Evolutionary conservation across 2,888 invertebrate genomes (phyloP).

Genomic region (Acheta domesticus): DNA sequence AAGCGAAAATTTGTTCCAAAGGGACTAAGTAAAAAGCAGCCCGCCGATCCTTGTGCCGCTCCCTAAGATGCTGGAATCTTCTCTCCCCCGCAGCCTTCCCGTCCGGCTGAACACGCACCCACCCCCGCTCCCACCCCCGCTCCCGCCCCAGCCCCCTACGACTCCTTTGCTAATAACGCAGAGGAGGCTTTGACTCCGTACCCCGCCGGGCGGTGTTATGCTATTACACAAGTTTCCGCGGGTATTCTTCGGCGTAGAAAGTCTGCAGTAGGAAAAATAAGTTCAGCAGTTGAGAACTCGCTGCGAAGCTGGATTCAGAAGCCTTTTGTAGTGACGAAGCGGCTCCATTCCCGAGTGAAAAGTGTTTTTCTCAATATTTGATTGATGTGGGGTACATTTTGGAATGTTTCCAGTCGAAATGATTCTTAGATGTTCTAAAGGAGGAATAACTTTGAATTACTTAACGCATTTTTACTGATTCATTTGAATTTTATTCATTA

Average conservation of each 20-base stretch:
- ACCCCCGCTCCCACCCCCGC: too few relatives aligned
- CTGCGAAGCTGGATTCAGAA: not conserved
- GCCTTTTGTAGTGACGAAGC: not conserved
- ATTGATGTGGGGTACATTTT: not conserved
- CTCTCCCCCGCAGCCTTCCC: not conserved
- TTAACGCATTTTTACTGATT: too few relatives aligned
- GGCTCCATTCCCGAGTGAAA: not conserved
- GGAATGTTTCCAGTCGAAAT: too few relatives aligned
- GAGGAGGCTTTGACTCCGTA: not conserved
- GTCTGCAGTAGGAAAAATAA: not conserved
- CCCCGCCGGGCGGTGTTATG: not conserved
- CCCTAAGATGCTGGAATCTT: not conserved
- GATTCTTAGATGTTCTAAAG: too few relatives aligned
- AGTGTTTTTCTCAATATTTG: not conserved
- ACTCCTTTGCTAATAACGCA: not conserved
- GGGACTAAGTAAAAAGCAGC: not conserved
- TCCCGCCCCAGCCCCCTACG: not conserved
- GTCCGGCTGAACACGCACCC: not conserved
- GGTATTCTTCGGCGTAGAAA: not conserved
- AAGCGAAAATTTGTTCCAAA: conserved; percentile 1
- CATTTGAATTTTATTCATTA: too few relatives aligned
- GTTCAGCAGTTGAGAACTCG: not conserved
- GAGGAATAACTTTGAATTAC: too few relatives aligned
- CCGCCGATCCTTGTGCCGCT: not conserved
- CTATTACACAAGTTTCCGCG: not conserved